phyloP scores from a whole-genome alignment of 2,888 invertebrate species.

The Ormia ochracea region DNA sequence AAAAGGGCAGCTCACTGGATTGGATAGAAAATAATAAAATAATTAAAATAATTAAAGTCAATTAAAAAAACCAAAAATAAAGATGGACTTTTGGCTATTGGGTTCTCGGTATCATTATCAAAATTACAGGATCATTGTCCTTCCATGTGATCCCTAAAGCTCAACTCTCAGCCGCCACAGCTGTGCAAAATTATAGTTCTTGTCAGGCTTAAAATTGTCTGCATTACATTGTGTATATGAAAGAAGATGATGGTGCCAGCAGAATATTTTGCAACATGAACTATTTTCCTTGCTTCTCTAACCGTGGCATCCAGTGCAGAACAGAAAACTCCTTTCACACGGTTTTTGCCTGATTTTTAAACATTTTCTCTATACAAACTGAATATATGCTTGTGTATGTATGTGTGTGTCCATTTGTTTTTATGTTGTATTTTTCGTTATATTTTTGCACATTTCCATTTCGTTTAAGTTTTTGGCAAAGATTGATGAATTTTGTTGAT shows the following conservation, averaged over 20 bases:
- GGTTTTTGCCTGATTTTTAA: slow-evolving; percentile 50
- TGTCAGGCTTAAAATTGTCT: slow-evolving; percentile 33
- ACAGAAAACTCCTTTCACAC: slow-evolving; percentile 25
- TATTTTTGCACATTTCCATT: slow-evolving; percentile 52
- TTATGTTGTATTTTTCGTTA: slow-evolving; percentile 31
- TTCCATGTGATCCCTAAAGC: not conserved
- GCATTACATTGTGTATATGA: slow-evolving; percentile 33
- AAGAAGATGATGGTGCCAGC: slow-evolving; percentile 56
- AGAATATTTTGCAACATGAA: slow-evolving; percentile 53
- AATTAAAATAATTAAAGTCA: not conserved
- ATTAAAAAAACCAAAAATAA: not conserved
- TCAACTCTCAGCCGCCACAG: not conserved
- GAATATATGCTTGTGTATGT: not conserved
- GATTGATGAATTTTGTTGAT: slow-evolving; percentile 76
- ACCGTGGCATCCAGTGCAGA: slow-evolving; percentile 18
- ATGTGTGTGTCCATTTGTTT: slow-evolving; percentile 21
- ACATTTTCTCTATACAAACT: slow-evolving; percentile 24
- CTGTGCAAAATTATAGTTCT: not conserved
- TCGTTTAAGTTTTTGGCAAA: slow-evolving; percentile 74
- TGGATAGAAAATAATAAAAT: not conserved
- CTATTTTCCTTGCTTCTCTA: slow-evolving; percentile 35
- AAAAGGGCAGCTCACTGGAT: not conserved
- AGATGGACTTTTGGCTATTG: too few species aligned
- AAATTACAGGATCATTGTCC: not conserved
- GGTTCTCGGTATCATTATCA: not conserved